These are phyloP conservation scores for Hetaerina titia DNA, from an alignment of 2,888 invertebrate species.

Conservation along the genomic window DNA sequence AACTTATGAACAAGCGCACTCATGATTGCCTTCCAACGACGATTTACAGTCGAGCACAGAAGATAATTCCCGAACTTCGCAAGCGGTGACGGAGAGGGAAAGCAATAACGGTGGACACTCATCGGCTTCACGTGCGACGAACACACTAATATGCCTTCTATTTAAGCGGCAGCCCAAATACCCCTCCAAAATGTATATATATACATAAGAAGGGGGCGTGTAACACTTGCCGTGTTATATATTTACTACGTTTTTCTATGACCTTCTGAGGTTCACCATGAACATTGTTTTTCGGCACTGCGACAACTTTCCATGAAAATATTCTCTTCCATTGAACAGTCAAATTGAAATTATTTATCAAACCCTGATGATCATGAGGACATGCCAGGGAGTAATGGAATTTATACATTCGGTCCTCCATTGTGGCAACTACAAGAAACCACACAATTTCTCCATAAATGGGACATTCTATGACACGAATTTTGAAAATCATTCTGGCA, in stretches of 20 bases:
- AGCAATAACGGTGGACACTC: neutral
- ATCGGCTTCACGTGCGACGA: neutral
- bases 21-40: neutral
- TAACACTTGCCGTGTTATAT: too few species aligned
- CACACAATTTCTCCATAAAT: neutral
- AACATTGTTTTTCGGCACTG: too few species aligned
- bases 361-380: neutral
- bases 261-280: too few species aligned
- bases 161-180: neutral
- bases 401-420: neutral
- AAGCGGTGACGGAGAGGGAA: neutral
- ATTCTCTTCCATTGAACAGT: too few species aligned
- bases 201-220: too few species aligned
- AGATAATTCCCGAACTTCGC: neutral
- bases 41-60: neutral
- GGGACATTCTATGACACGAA: neutral
- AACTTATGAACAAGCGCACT: neutral
- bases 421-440: neutral
- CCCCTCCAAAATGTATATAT: neutral
- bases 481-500: neutral
- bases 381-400: neutral
- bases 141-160: neutral
- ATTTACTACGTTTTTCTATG: too few species aligned
- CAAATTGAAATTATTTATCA: too few species aligned
- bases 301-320: too few species aligned